A percentile compares a stretch with the other conserved stretches of the same genome.
Conservation (phyloP, 1,140 invertebrate genomes). For the Diorhabda sublineata region DNA sequence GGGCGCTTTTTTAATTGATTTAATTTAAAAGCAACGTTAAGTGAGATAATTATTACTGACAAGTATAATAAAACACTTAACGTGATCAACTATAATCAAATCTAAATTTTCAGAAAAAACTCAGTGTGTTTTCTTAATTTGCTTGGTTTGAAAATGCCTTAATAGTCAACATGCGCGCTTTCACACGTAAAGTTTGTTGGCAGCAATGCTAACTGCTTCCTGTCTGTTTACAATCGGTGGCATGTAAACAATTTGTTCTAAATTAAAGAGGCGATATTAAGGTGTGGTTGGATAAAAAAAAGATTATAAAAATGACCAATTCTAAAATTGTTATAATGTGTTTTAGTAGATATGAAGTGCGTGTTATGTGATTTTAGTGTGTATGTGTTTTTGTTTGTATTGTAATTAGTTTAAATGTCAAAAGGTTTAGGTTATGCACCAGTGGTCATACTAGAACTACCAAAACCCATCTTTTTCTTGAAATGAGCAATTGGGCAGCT, state of each 20-base stretch:
- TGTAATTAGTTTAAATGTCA: slow-evolving; percentile 9
- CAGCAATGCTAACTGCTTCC: background rate
- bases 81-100: no score
- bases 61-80: no score
- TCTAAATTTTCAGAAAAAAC: no score
- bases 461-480: slow-evolving; percentile 8
- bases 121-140: no score
- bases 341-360: background rate
- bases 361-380: slow-evolving; percentile 3
- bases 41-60: no score
- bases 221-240: slow-evolving; percentile 1
- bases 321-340: background rate
- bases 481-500: slow-evolving; percentile 85
- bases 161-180: no score
- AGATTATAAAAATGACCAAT: slow-evolving; percentile 1
- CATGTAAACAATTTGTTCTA: slow-evolving; percentile 1
- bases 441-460: background rate
- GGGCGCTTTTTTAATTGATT: no score
- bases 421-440: slow-evolving; percentile 15
- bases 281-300: background rate
- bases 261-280: slow-evolving; percentile 1
- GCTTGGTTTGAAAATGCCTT: no score
- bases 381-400: slow-evolving; percentile 8
- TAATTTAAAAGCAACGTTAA: no score
- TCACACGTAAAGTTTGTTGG: background rate